Evolutionary conservation across 1,140 invertebrate species (phyloP).

Genomic region (Drosophila sproati): DNA sequence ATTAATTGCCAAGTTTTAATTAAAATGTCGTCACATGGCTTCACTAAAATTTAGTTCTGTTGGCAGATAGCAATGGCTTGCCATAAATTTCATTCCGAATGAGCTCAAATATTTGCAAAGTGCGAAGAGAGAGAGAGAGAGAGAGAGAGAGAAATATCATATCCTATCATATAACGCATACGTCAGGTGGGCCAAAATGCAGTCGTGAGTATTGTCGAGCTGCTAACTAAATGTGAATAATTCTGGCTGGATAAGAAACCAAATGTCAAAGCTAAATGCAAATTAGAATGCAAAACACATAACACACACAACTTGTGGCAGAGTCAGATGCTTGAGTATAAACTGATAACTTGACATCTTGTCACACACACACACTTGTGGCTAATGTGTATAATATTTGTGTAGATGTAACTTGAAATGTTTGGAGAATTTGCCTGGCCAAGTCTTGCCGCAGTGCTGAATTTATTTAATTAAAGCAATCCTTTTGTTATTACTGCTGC

Average conservation of each 20-base stretch:
- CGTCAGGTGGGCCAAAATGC: conserved; percentile 53
- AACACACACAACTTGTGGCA: conserved; percentile 7
- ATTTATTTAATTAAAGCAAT: conserved; percentile 74
- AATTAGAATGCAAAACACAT: conserved; percentile 57
- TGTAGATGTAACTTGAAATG: conserved; percentile 34
- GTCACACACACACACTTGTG: neutral
- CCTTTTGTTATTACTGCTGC: conserved; percentile 36
- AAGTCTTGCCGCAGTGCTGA: conserved; percentile 30
- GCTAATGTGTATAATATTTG: neutral
- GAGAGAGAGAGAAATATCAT: conserved; percentile 14
- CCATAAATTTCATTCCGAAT: conserved; percentile 68
- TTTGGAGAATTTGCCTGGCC: conserved; percentile 47
- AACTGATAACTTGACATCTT: conserved; percentile 60
- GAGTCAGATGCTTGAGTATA: conserved; percentile 26
- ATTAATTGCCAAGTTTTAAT: conserved; percentile 69
- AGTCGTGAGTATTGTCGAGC: conserved; percentile 60
- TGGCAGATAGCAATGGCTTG: conserved; percentile 74
- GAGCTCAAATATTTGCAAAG: conserved; percentile 61
- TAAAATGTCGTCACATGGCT: conserved; percentile 74
- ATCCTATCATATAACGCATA: conserved; percentile 57
- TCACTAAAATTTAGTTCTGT: conserved; percentile 41
- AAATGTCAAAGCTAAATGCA: conserved; percentile 39
- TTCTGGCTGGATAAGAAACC: conserved; percentile 60
- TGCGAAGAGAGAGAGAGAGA: neutral
- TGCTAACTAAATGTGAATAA: conserved; percentile 76